Evolutionary conservation across 2,797 vertebrate genomes (phyloP).

Genomic region (Gorsachius magnificus): DNA sequence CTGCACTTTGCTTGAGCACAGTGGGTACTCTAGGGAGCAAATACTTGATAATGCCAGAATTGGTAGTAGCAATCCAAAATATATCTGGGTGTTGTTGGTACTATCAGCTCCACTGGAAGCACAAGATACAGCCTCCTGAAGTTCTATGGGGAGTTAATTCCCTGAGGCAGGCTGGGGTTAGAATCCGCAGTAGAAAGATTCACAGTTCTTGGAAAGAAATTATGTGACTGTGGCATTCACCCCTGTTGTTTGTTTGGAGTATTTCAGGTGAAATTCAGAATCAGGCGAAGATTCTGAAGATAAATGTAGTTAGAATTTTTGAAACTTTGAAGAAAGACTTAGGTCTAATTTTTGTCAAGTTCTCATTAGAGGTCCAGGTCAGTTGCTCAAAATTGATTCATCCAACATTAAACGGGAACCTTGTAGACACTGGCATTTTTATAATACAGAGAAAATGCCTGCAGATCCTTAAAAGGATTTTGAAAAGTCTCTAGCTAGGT

Average conservation of each 20-base stretch:
- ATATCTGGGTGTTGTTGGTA: background rate
- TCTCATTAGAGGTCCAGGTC: background rate
- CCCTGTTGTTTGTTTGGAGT: background rate
- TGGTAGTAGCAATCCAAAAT: background rate
- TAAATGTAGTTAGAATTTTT: background rate
- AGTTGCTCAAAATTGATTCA: background rate
- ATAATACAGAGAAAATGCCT: background rate
- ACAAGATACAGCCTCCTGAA: background rate
- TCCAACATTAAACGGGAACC: background rate
- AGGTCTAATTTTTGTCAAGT: constrained; percentile 10
- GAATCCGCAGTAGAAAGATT: background rate
- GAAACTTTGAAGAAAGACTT: background rate
- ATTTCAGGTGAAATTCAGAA: background rate
- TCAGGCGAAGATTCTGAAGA: background rate
- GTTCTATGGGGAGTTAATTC: background rate
- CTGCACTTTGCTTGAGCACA: background rate
- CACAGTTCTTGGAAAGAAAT: background rate
- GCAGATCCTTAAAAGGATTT: constrained; percentile 8
- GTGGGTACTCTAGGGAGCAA: background rate
- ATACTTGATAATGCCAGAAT: background rate
- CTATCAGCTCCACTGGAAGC: background rate
- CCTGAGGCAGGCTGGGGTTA: background rate
- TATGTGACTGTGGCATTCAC: background rate
- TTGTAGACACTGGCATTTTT: background rate
- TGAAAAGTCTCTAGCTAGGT: background rate